Conservation (phyloP, 1,140 invertebrate genomes). For the Nixonia krombeini region DNA sequence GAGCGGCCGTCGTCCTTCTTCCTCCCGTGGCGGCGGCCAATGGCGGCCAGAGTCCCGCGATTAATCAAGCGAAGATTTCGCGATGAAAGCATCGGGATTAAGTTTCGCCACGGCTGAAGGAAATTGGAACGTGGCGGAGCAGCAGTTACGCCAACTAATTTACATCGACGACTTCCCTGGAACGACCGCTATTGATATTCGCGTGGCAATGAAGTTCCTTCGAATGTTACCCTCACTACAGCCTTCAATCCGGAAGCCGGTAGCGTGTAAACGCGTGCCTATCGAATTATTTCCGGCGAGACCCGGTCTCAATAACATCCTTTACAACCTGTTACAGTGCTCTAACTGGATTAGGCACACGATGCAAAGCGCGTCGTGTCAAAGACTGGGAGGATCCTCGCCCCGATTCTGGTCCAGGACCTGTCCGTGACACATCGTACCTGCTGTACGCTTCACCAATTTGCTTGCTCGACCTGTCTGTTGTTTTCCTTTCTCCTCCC, state of each 20-base stretch:
- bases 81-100: constrained; percentile 1
- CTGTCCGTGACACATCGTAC: too few relatives aligned
- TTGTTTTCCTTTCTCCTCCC: too few relatives aligned
- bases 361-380: background rate
- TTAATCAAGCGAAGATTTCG: too few relatives aligned
- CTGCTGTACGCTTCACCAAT: too few relatives aligned
- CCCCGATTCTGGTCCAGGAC: too few relatives aligned
- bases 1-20: too few relatives aligned
- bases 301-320: constrained; percentile 29
- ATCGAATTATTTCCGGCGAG: constrained; percentile 14
- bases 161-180: constrained; percentile 37
- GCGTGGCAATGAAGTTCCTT: constrained; percentile 16
- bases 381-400: background rate
- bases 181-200: constrained; percentile 24
- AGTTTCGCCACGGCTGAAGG: constrained; percentile 7
- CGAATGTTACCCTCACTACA: constrained; percentile 8
- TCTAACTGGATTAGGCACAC: constrained; percentile 13
- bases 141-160: constrained; percentile 42
- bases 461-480: constrained; percentile 9
- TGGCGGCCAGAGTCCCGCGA: too few relatives aligned
- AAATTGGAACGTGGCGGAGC: constrained; percentile 13
- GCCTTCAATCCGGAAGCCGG: constrained; percentile 1
- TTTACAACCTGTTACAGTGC: constrained; percentile 29
- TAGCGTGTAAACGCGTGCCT: constrained; percentile 7
- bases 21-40: too few relatives aligned